These are phyloP conservation scores for Sacculina carcini DNA, from an alignment of 2,888 invertebrate genomes.

Conservation along the genomic window DNA sequence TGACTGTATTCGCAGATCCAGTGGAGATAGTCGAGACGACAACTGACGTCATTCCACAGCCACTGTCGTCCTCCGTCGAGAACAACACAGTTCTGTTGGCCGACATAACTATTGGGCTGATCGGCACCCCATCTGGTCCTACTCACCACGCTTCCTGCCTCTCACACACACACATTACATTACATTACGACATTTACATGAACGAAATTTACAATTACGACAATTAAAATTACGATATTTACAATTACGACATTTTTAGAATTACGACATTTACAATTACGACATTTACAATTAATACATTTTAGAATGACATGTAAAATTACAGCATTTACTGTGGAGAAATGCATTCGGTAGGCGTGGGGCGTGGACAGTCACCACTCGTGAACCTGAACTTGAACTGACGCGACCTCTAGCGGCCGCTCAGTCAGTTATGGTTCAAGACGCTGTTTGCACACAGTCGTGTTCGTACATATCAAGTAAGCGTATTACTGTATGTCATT, in stretches of 20 bases:
- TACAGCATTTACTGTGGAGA: too few relatives aligned
- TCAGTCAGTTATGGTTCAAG: too few relatives aligned
- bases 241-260: background rate
- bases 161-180: background rate
- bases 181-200: background rate
- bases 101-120: constrained; percentile 84
- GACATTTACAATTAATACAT: too few relatives aligned
- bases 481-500: too few relatives aligned
- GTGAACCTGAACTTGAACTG: too few relatives aligned
- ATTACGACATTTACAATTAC: too few relatives aligned
- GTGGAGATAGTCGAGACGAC: constrained; percentile 69
- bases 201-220: background rate
- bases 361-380: too few relatives aligned
- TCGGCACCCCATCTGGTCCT: constrained; percentile 59
- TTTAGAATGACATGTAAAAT: too few relatives aligned
- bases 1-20: constrained; percentile 76
- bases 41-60: constrained; percentile 85
- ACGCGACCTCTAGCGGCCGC: too few relatives aligned
- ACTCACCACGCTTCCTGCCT: constrained; percentile 4
- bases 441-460: too few relatives aligned
- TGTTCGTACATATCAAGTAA: too few relatives aligned
- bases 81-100: constrained; percentile 82
- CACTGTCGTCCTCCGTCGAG: constrained; percentile 66
- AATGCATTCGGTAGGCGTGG: too few relatives aligned
- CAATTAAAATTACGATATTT: background rate